Evolutionary conservation across 1,140 invertebrate species (phyloP), one percentile per base, ranked within the genome.

Genomic region (Drosophila cardini): DNA sequence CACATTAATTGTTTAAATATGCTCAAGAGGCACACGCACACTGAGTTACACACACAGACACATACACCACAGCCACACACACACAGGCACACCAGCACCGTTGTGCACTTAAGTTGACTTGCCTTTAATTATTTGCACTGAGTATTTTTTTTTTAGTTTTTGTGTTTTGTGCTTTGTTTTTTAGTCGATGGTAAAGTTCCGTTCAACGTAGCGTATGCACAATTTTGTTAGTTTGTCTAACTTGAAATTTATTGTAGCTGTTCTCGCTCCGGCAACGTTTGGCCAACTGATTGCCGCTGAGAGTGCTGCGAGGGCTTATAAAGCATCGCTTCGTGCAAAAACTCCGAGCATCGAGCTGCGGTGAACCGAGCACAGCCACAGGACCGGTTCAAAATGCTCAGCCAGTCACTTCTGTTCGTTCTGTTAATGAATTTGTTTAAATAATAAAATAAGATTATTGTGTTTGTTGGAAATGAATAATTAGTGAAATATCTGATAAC

Each of bases 111-210:
- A 71, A 72, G 72, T 70, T 80, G 67, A 78, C 76, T 77, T 48
- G 71, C 77, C 46, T 89, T 90, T 70, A 89, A 87, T 87, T 87
- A 78, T 89, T 87, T 80, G 84, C 84, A 85, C 81, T 85, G 52
- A 9, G 4, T 45, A 9, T 43, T n/a, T 42, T 53, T 60, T 75
- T 58, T n/a, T n/a, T n/a, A n/a, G n/a, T n/a, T n/a, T n/a, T n/a
- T n/a, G n/a, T 55, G 43, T 45, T 38, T 71, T 62, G 21, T 26
- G 21, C 21, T 26, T 26, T 4, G 1, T 58, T 64, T 65, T 74
- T 74, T 85, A n/a, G 67, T 76, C 61, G 80, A 26, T 71, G 38
- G 11, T 40, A 13, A 40, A 40, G 38, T 40, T 79, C 18, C 62
- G 64, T 73, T 77, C 48, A 72, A 60, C 71, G 57, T 42, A 32